phyloP scores from a whole-genome alignment of 1,140 invertebrate species.

The Lepidurus couesii region DNA sequence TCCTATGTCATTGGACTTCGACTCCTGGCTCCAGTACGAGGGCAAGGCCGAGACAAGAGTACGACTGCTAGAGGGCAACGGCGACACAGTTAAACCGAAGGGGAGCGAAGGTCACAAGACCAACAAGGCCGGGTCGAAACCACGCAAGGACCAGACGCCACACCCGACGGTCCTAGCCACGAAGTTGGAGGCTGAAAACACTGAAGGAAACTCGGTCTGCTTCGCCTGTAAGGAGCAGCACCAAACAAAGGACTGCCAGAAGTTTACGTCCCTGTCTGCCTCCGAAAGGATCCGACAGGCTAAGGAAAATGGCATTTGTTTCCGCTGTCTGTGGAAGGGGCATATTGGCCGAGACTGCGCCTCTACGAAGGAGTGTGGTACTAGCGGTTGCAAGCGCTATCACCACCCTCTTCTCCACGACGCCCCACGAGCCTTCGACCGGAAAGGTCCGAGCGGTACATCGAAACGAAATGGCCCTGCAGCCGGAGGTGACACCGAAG shows the following conservation, averaged over 20 bases:
- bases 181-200: background rate
- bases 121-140: too few species aligned
- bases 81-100: too few species aligned
- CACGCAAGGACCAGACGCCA: too few species aligned
- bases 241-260: background rate
- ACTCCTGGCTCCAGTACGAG: background rate
- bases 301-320: constrained; percentile 6
- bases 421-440: background rate
- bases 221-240: background rate
- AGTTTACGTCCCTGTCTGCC: background rate
- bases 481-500: background rate
- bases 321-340: background rate
- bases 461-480: background rate
- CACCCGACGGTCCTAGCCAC: too few species aligned
- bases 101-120: too few species aligned
- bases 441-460: background rate
- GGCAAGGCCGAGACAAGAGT: constrained; percentile 18
- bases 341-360: background rate
- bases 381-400: background rate
- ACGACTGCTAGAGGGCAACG: too few species aligned
- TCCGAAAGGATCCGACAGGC: background rate
- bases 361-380: background rate
- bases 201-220: background rate
- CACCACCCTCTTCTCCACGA: background rate
- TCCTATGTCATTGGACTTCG: background rate